Evolutionary conservation across 1,140 invertebrate species (phyloP), one percentile per base, ranked within the genome.

Genomic region (Schlechtendalia chinensis): DNA sequence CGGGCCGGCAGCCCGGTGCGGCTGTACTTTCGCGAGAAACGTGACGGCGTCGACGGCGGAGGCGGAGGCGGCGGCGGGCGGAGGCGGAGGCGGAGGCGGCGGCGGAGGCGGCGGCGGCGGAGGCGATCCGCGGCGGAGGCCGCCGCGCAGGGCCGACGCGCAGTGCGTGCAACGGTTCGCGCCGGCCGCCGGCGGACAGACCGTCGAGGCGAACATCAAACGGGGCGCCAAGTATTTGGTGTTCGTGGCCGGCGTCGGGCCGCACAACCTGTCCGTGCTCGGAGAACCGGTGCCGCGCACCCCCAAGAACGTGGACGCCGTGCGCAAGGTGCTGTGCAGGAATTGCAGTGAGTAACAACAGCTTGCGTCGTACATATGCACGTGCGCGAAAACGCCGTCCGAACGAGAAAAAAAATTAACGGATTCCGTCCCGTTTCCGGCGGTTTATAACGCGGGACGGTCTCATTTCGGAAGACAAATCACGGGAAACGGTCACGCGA

Each of bases 161-260:
- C 81, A 82, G 82, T 82, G 82, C 81, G 58, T 81, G 56, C 75
- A 83, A 82, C 77, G 82, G 22, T 82, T 81, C 59, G 69, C 79
- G 39, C 65, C 65, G 6, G 79, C 82, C 47, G 61, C 59, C 19
- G 50, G 80, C 61, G 82, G 83, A 10, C 82, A 83, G 16, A 65
- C 81, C 27, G 83, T 83, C 83, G 86, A 88, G 81, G 88, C 89
- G 81, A 89, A 90, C 84, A 88, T 90, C 83, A 89, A 90, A 83
- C 87, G 88, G 83, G 88, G 89, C 81, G 89, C 89, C 85, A 87
- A 89, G 85, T 90, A 90, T 86, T 86, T 90, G 85, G 88, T 90
- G 86, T 91, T 90, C 87, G 89, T 89, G 84, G 89, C 89, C 84
- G 89, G 89, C 84, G 88, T 89, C 82, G 89, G 89, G 85, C 88